Conservation (phyloP, 2,113 vertebrate genomes). For the Pseudorasbora parva region DNA sequence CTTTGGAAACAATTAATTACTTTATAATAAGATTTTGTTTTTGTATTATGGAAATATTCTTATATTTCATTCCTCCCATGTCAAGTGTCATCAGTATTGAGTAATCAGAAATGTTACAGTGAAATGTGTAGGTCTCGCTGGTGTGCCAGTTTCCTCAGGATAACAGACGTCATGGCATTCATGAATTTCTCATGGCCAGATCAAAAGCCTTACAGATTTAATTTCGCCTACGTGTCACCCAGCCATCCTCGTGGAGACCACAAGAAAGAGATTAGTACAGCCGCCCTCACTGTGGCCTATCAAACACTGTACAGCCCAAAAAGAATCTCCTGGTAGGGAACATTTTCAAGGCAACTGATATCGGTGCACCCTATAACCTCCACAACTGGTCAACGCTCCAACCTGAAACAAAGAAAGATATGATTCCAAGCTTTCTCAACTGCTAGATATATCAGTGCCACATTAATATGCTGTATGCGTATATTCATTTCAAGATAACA, state of each 20-base stretch:
- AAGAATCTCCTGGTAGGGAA: conserved; percentile 17
- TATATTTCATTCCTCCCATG: background rate
- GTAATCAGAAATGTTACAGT: background rate
- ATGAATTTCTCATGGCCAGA: conserved; percentile 45
- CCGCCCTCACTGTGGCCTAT: conserved; percentile 42
- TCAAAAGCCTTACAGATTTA: conserved; percentile 40
- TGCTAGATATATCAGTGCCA: background rate
- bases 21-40: too few species aligned
- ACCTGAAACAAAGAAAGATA: background rate
- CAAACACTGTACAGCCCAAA: conserved; percentile 11
- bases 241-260: conserved; percentile 69
- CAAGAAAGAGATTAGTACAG: conserved; percentile 72
- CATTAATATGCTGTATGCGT: background rate
- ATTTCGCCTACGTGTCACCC: conserved; percentile 36
- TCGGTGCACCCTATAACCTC: conserved; percentile 21
- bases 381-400: background rate
- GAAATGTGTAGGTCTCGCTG: background rate
- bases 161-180: conserved; percentile 12
- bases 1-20: too few species aligned
- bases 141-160: background rate
- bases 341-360: conserved; percentile 39
- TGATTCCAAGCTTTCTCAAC: background rate
- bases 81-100: background rate
- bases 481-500: background rate
- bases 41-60: background rate